These are phyloP conservation scores for Lithodes maja DNA, from an alignment of 2,888 invertebrate species.

Conservation along the genomic window DNA sequence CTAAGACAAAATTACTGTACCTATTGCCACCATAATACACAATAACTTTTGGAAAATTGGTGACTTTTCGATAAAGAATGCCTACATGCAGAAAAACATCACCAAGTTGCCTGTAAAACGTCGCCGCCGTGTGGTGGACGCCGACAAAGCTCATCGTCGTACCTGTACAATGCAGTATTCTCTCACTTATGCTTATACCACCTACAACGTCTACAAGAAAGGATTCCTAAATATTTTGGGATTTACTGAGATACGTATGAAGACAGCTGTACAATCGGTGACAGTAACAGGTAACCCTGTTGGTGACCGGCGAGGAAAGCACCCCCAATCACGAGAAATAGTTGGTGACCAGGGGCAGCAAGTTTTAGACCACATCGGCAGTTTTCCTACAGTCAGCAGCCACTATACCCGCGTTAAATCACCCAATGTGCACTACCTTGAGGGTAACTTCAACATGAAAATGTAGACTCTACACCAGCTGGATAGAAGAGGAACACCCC, in stretches of 20 bases:
- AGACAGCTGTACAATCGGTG: not conserved
- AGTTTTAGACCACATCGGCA: not conserved
- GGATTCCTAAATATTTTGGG: slow-evolving; percentile 17
- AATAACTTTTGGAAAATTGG: slow-evolving; percentile 2
- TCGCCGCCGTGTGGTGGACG: not conserved
- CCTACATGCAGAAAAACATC: slow-evolving; percentile 3
- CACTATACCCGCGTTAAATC: slow-evolving; percentile 26
- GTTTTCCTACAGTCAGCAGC: slow-evolving; percentile 7
- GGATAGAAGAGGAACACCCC: not conserved
- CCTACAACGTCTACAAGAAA: not conserved
- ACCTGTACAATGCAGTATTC: not conserved
- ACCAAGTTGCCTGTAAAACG: not conserved
- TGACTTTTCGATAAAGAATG: slow-evolving; percentile 8
- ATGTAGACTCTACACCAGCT: not conserved
- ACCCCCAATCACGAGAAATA: not conserved
- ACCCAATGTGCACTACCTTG: slow-evolving; percentile 3
- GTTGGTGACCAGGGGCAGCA: not conserved
- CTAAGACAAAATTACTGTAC: slow-evolving; percentile 7
- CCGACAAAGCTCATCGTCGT: not conserved
- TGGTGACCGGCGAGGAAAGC: slow-evolving; percentile 5
- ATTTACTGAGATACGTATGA: not conserved
- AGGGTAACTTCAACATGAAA: not conserved
- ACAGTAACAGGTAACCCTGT: not conserved
- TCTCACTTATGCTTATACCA: not conserved
- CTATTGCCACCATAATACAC: not conserved